Base-by-base conservation (phyloP, 1,140 invertebrate genomes). In the Eriosoma lanigerum region DNA sequence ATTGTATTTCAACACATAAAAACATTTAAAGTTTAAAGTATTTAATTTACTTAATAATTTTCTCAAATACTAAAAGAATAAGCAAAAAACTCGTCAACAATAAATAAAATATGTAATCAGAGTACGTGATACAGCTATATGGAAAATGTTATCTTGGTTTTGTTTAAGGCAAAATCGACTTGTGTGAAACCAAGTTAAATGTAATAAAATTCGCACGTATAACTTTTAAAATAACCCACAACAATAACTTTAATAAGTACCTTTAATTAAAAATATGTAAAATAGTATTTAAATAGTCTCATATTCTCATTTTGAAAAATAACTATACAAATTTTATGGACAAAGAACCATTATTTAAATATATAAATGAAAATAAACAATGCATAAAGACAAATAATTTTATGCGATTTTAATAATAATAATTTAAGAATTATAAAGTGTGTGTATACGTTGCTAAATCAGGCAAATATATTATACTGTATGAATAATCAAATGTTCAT, bases 401-500 rank as follows among this genome's bases (percentile, higher is more conserved):
- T 24, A 68, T 68, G 38, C 21, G 6, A 38, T 38, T 4, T 8
- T 38, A 3, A 38, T 38, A n/a, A 50, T 19, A 68, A 68, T 68
- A 46, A 48, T 68, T 50, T 19, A 29, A 70, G 17, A 13, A 50
- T 70, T 26, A 52, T 50, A 50, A 50, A 70, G 19, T 70, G 24
- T 50, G 8, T 19, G 24, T 6, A 26, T 38, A 50, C 17, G 46
- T 70, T 50, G 8, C 24, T 15, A 29, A 70, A 26, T 70, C 24
- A 19, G 17, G 1, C 46, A 70, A 17, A 12, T 12, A 29, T 50
- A 50, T 70, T 26, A 68, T 48, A 9, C 48, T 8, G n/a, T n/a
- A n/a, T n/a, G n/a, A n/a, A 48, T 24, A 48, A 70, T 48, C 46
- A 70, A 50, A 70, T 44, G 46, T 70, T 50, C 68, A 50, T 70